Percentiles rank a stretch among this genome's conserved stretches.
Conservation (phyloP, 2,113 vertebrate genomes). For the Forbesichthys papilliferus region DNA sequence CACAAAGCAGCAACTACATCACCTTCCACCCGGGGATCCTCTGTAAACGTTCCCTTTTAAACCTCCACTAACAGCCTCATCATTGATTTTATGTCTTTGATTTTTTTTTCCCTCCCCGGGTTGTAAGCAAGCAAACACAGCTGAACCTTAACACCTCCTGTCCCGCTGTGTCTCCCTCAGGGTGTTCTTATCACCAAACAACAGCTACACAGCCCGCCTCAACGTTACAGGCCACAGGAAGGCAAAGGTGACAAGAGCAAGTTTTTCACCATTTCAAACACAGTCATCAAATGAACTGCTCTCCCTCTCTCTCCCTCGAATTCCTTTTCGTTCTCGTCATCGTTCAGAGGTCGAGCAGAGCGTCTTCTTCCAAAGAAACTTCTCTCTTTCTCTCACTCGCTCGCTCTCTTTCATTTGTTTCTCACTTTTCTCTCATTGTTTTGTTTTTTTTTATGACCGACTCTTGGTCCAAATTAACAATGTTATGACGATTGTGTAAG, state of each 20-base stretch:
- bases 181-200: slow-evolving; percentile 69
- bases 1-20: slow-evolving; percentile 71
- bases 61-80: slow-evolving; percentile 78
- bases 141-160: slow-evolving; percentile 74
- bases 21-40: slow-evolving; percentile 77
- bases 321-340: neutral
- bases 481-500: slow-evolving; percentile 54
- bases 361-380: slow-evolving; percentile 61
- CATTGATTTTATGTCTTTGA: slow-evolving; percentile 81
- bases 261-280: slow-evolving; percentile 71
- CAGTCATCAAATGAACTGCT: slow-evolving; percentile 72
- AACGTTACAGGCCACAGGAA: slow-evolving; percentile 65
- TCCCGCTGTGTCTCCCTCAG: slow-evolving; percentile 73
- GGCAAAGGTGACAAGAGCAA: slow-evolving; percentile 75
- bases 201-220: slow-evolving; percentile 66
- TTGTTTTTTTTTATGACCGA: slow-evolving; percentile 36
- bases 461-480: slow-evolving; percentile 41
- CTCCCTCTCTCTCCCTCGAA: slow-evolving; percentile 21
- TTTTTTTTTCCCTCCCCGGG: slow-evolving; percentile 56
- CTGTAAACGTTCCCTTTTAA: slow-evolving; percentile 76
- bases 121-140: slow-evolving; percentile 75
- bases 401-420: slow-evolving; percentile 40
- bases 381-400: slow-evolving; percentile 44
- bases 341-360: slow-evolving; percentile 58
- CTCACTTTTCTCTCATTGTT: slow-evolving; percentile 23